Conservation (phyloP, 23 tunicate species). For the Clavelina lepadiformis region DNA sequence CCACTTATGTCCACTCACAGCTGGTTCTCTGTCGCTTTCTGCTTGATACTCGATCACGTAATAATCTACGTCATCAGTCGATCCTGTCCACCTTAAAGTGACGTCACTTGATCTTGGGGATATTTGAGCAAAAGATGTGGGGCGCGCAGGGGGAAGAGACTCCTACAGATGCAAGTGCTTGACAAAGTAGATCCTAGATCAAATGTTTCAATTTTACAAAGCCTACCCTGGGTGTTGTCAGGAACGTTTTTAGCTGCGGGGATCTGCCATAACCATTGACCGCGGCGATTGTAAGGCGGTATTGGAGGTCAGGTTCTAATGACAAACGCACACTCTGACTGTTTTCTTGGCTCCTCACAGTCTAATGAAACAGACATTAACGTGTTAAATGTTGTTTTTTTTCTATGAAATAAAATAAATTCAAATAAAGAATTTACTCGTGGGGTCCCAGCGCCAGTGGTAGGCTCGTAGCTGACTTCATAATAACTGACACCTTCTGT, state of each 20-base stretch:
- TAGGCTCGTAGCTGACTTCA: conserved; percentile 20
- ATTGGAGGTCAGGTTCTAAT: conserved; percentile 45
- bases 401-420: not conserved
- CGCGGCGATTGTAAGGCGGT: conserved; percentile 7
- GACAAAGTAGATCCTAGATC: not conserved
- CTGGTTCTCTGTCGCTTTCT: conserved; percentile 15
- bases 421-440: not conserved
- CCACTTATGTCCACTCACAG: conserved; percentile 12
- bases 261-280: conserved; percentile 29
- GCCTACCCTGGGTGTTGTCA: conserved; percentile 24
- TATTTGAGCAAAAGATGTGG: conserved; percentile 9
- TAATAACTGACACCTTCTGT: conserved; percentile 13
- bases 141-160: conserved; percentile 27
- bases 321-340: conserved; percentile 3
- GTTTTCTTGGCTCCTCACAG: conserved; percentile 1
- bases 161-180: conserved; percentile 35
- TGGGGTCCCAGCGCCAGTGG: not conserved
- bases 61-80: conserved; percentile 33
- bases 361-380: not conserved
- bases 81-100: conserved; percentile 37
- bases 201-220: not conserved
- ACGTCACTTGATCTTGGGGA: conserved; percentile 16
- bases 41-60: conserved; percentile 28
- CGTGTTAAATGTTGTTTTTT: not conserved
- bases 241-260: not conserved